These are phyloP conservation scores for Musca vetustissima DNA, from an alignment of 1,140 invertebrate genomes.

Conservation along the genomic window DNA sequence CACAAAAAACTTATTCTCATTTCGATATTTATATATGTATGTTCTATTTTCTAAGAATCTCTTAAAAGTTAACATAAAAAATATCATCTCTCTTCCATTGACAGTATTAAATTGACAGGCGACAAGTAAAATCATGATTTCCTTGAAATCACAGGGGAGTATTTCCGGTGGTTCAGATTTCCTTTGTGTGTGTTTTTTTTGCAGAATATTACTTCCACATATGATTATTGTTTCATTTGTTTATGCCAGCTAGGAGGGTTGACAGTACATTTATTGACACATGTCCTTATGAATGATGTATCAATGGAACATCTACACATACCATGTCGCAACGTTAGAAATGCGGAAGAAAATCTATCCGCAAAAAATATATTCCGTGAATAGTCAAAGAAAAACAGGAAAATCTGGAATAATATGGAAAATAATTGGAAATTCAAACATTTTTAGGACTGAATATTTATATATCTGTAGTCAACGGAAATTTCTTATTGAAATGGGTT, in stretches of 20 bases:
- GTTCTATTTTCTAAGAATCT: background rate
- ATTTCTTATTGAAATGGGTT: no score
- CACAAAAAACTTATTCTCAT: background rate
- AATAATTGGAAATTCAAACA: no score
- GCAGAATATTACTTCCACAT: background rate
- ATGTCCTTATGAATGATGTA: conserved; percentile 55
- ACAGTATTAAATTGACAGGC: conserved; percentile 10
- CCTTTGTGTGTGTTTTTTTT: background rate
- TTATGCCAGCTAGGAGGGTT: background rate
- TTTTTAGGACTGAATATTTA: no score
- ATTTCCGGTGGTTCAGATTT: background rate
- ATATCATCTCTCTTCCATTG: background rate
- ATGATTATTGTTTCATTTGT: background rate
- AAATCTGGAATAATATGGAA: no score
- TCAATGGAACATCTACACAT: no score
- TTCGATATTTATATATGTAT: background rate
- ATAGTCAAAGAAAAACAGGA: no score
- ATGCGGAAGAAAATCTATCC: no score
- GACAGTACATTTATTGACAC: conserved; percentile 34
- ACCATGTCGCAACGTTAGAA: no score
- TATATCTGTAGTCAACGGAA: no score
- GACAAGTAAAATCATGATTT: conserved; percentile 12
- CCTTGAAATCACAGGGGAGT: conserved; percentile 14
- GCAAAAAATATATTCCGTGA: no score
- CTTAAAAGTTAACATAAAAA: background rate